phyloP scores from a whole-genome alignment of 2,797 vertebrate genomes.

The Rhinella marina region DNA sequence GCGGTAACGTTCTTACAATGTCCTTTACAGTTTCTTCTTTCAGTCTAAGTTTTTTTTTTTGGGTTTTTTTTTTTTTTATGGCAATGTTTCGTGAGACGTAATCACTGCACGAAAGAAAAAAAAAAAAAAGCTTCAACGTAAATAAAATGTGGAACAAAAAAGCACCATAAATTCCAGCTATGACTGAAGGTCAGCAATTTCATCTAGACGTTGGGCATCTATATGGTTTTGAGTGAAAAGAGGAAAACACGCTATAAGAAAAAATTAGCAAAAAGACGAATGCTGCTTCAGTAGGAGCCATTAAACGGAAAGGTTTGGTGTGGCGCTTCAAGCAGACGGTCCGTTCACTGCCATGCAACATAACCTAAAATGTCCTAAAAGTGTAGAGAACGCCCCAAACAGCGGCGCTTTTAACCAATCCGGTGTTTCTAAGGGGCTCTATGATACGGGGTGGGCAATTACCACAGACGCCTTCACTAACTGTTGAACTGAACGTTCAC shows the following conservation, averaged over 20 bases:
- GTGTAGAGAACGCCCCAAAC: background rate
- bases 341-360: too few relatives aligned
- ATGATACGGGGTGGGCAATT: background rate
- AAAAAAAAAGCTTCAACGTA: background rate
- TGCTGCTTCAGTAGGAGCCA: too few relatives aligned
- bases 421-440: background rate
- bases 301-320: too few relatives aligned
- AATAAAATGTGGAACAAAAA: background rate
- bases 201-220: background rate
- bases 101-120: background rate
- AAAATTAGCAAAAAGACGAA: too few relatives aligned
- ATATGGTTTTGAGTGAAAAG: background rate
- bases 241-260: background rate
- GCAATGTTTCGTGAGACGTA: background rate
- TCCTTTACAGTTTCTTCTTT: background rate
- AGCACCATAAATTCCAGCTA: slow-evolving; percentile 77
- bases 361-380: too few relatives aligned
- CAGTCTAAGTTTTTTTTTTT: too few relatives aligned
- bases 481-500: too few relatives aligned
- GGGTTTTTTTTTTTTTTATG: background rate
- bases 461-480: background rate
- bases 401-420: background rate
- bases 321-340: too few relatives aligned
- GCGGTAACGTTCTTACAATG: background rate
- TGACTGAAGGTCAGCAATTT: too few relatives aligned